A percentile compares a stretch with the other conserved stretches of the same genome.
Conservation (phyloP, 2,888 invertebrate genomes). For the Periphyllus acericola region DNA sequence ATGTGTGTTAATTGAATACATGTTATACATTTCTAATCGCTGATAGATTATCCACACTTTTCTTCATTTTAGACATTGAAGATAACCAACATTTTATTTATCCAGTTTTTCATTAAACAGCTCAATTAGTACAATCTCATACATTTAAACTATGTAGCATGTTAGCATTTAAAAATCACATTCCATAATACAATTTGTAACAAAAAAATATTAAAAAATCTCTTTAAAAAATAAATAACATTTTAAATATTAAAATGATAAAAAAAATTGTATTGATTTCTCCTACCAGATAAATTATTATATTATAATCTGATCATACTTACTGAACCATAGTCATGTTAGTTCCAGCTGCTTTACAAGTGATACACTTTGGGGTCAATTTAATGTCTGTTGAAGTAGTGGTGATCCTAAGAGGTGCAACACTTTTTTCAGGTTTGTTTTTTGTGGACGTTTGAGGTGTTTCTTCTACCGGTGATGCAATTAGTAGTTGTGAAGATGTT, state of each 20-base stretch:
- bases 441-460: slow-evolving; percentile 47
- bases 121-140: too few species aligned
- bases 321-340: slow-evolving; percentile 74
- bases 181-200: not conserved
- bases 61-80: too few species aligned
- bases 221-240: slow-evolving; percentile 5
- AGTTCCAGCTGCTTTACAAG: slow-evolving; percentile 62
- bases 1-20: not conserved
- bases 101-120: too few species aligned
- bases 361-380: slow-evolving; percentile 59
- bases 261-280: too few species aligned
- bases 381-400: slow-evolving; percentile 49
- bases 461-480: slow-evolving; percentile 55
- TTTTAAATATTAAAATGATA: slow-evolving; percentile 10
- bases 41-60: not conserved
- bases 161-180: too few species aligned
- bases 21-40: not conserved
- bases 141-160: too few species aligned
- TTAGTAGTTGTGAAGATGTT: slow-evolving; percentile 57
- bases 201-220: not conserved
- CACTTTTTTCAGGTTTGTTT: slow-evolving; percentile 52
- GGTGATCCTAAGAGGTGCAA: slow-evolving; percentile 51
- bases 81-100: too few species aligned
- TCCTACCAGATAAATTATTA: not conserved
- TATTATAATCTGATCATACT: slow-evolving; percentile 64